Base-by-base conservation (phyloP, 2,888 invertebrate genomes). In the Epinotia bilunana region DNA sequence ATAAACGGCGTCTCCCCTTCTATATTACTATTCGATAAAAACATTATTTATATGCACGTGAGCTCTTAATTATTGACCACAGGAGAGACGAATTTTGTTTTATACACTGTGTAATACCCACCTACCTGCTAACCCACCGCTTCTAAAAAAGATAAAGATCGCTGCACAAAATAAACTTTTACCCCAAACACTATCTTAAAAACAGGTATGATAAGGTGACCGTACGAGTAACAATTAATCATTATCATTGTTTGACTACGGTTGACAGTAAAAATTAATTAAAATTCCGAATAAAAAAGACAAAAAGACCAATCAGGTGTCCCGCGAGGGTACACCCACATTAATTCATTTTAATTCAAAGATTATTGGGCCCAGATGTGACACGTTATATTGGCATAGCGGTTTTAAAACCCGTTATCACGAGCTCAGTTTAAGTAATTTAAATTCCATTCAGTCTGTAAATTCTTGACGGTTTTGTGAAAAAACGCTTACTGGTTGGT, bases 261-360 rank as follows among this genome's bases (percentile, higher is more conserved):
- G 90, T 90, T 91, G 92, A 93, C 93, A 93, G 90, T 86, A 85
- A 90, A 92, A 92, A 92, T 92, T 93, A 93, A 93, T 93, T 93
- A 93, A 93, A 87, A 92, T 93, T 92, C 93, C 91, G 79, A 86
- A 84, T 89, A 87, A 91, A 91, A 91, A 90, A 87, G 80, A 86
- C 79, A 88, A 89, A 88, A 91, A 91, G 84, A 84, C 82, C 86
- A 88, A 90, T 91, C 89, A 91, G 89, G 89, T 92, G 91, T 91
- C 90, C 83, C 87, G 81, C 83, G 84, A 84, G 81, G 84, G 86
- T 88, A 91, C 91, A 89, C 90, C 91, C 88, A 91, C 91, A 87
- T 88, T 87, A 86, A 88, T 91, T 91, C 88, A 89, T 90, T 91
- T 91, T 90, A 89, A 87, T 89, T 11, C 72, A 75, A 62, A 62